Base-by-base conservation (phyloP, 1,140 invertebrate species). In the Dufourea novaeangliae region DNA sequence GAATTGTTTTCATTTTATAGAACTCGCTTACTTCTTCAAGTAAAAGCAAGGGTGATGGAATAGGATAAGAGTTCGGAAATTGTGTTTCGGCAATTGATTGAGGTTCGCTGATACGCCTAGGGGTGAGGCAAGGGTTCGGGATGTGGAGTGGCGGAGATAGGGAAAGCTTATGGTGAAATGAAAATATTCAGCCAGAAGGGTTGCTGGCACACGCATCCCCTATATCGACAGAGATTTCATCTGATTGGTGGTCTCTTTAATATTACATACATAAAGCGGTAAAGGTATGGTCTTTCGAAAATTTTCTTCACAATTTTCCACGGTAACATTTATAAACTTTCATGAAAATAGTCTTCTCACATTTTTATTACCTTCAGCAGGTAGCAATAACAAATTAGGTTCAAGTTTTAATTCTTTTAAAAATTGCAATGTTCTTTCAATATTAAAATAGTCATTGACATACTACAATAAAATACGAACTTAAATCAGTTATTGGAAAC, bases 101-200 rank as follows among this genome's bases (percentile, higher is more conserved):
- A 50, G 20, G 46, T n/a, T 50, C 20, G 46, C 46, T 50, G 46
- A 50, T 50, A 50, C n/a, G 46, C 46, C 46, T 50, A 50, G 5
- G n/a, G 10, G 46, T 37, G 46, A 17, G 8, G 46, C 46, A 50
- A 6, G 4, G 34, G 3, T n/a, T 17, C 20, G 8, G 2, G 20
- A n/a, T 0, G 46, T 8, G 46, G 46, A 50, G 46, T n/a, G 20
- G 6, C 46, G 1, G 46, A 22, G 46, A n/a, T n/a, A 20, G 17
- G 46, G 8, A n/a, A n/a, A 50, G 46, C 46, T 50, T 50, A 50
- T n/a, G 46, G 20, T 50, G 20, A 7, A 50, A 50, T n/a, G 46
- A n/a, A 17, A 50, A 50, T 50, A 50, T 50, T 50, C n/a, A 50
- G 46, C 46, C 46, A n/a, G 20, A 50, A 50, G 46, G 46, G 46